A percentile compares a stretch with the other conserved stretches of the same genome.
phyloP scores from a whole-genome alignment of 2,888 invertebrate genomes.

The Acronicta leporina region DNA sequence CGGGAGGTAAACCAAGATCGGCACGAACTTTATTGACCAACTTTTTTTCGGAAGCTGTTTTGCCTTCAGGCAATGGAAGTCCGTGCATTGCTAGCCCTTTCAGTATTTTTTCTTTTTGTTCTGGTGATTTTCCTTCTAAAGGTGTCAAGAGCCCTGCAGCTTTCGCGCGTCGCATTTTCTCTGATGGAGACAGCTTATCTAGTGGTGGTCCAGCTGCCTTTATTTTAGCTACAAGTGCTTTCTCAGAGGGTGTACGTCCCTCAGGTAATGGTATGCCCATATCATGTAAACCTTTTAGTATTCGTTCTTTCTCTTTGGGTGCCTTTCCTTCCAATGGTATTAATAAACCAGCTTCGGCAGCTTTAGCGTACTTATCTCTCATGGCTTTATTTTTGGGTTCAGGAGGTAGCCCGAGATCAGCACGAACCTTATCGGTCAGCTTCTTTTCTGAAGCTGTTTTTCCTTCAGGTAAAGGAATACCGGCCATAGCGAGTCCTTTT shows the following conservation, averaged over 20 bases:
- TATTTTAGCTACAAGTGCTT: constrained; percentile 17
- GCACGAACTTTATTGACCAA: constrained; percentile 54
- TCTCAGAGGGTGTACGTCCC: constrained; percentile 6
- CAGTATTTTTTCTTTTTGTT: constrained; percentile 57
- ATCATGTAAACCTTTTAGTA: background rate
- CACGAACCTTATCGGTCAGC: constrained; percentile 19
- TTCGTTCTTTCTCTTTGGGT: constrained; percentile 17
- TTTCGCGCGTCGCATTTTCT: constrained; percentile 49
- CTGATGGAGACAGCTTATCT: constrained; percentile 22
- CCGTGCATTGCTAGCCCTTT: constrained; percentile 41
- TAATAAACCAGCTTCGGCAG: background rate
- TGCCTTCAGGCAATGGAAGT: constrained; percentile 53
- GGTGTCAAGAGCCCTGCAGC: constrained; percentile 12
- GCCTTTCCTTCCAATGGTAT: constrained; percentile 27
- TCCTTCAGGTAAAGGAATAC: constrained; percentile 28
- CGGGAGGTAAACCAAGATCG: constrained; percentile 59
- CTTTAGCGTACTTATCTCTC: constrained; percentile 10
- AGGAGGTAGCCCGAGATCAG: constrained; percentile 31
- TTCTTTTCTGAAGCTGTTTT: constrained; percentile 27
- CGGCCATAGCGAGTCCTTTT: constrained; percentile 27
- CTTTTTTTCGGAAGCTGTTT: constrained; percentile 57
- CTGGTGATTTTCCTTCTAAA: constrained; percentile 52
- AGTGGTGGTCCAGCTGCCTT: constrained; percentile 8
- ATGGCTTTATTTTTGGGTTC: constrained; percentile 15
- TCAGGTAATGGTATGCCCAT: too few species aligned